Conservation (phyloP, 37 sponge, comb jelly and placozoan genomes). For the Haliclona indistincta region DNA sequence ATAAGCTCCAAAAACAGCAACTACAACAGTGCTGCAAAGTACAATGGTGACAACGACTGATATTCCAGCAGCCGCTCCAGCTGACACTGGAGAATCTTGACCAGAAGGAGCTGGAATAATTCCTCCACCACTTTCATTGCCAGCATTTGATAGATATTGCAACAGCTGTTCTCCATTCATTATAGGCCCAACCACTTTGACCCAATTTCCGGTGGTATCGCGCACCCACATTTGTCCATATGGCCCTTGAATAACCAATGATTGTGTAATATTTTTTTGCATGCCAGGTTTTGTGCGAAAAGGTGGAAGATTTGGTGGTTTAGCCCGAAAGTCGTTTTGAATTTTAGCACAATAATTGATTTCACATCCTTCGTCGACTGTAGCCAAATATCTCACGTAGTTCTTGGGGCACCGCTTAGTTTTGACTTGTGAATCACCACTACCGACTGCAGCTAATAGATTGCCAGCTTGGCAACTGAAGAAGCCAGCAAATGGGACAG, state of each 20-base stretch:
- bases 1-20: slow-evolving; percentile 19
- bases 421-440: background rate
- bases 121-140: too few species aligned
- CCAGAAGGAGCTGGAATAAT: background rate
- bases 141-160: background rate
- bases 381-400: slow-evolving; percentile 47
- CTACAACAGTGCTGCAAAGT: slow-evolving; percentile 8
- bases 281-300: slow-evolving; percentile 31
- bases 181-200: background rate
- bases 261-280: slow-evolving; percentile 22
- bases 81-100: background rate
- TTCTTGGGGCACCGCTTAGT: slow-evolving; percentile 47
- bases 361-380: slow-evolving; percentile 70
- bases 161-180: background rate
- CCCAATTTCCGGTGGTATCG: background rate
- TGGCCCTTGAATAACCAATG: slow-evolving; percentile 31
- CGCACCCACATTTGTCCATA: background rate
- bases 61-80: background rate
- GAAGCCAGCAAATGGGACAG: slow-evolving; percentile 77
- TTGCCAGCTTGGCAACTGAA: slow-evolving; percentile 73
- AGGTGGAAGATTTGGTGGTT: slow-evolving; percentile 44
- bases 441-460: slow-evolving; percentile 40
- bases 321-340: slow-evolving; percentile 7
- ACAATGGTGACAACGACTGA: slow-evolving; percentile 27
- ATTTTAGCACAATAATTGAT: slow-evolving; percentile 65